Base-by-base conservation (phyloP, 2,797 vertebrate species). In the Diplodus puntazzo region DNA sequence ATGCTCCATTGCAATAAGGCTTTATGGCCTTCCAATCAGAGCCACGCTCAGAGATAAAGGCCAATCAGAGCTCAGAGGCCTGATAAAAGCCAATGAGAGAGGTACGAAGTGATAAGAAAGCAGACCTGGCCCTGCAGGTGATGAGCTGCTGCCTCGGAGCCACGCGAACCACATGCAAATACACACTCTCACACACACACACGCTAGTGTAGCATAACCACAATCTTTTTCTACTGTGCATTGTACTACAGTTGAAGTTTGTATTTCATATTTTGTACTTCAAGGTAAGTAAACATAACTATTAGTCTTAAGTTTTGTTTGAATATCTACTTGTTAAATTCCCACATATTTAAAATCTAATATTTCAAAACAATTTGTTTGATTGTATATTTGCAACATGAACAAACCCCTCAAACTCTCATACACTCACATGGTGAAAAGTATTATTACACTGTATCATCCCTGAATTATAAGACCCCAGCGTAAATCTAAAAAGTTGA, bases 41-140 rank as follows among this genome's bases (percentile, higher is more conserved):
- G 77, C 83, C 12, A 57, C 34, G 42, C 21, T 23, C 39, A 62
- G 54, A 90, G 90, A 93, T 92, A 92, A 91, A 65, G 64, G 71
- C 91, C 91, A 93, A 94, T 90, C 89, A 84, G 84, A 90, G 86
- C 87, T 82, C 77, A 74, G 79, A 80, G 77, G 68, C 60, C 67
- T 72, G 89, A 94, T 92, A 91, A 92, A 70, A 77, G 87, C 87
- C 87, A 92, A 89, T 91, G 87, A 90, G 74, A 89, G 79, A 68
- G 54, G 66, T 46, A 85, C 34, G 68, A 64, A 80, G 83, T 80
- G 90, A 94, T 92, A 93, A 93, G 89, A 81, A 71, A 79, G 67
- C 82, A 68, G 82, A 87, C 69, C 82, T 84, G 86, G 63, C 42
- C 66, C 82, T 79, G 82, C 77, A 90, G 89, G 81, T 89, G 88